Evolutionary conservation across 2,113 vertebrate species (phyloP).

Genomic region (Naja naja): DNA sequence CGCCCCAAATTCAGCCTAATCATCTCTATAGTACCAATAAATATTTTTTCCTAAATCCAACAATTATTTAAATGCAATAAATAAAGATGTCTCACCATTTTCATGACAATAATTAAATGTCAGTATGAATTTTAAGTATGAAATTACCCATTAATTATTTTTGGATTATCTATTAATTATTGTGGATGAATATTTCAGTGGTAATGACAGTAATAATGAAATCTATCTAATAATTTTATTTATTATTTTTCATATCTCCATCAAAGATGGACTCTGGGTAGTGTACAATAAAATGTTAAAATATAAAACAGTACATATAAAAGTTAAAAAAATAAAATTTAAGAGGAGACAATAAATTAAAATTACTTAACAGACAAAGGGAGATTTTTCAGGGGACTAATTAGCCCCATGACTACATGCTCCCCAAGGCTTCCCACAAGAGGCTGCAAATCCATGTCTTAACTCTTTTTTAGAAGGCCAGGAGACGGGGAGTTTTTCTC

Average conservation of each 20-base stretch:
- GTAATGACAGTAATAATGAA: background rate
- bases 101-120: background rate
- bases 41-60: background rate
- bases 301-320: background rate
- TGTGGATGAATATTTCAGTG: background rate
- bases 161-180: background rate
- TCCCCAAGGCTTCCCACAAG: background rate
- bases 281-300: background rate
- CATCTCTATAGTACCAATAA: too few relatives aligned
- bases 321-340: background rate
- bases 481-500: background rate
- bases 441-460: background rate
- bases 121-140: background rate
- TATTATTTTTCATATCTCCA: background rate
- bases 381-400: background rate
- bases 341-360: background rate
- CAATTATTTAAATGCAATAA: background rate
- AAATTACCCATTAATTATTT: background rate
- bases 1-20: too few relatives aligned
- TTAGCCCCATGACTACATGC: background rate
- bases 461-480: background rate
- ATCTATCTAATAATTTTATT: background rate
- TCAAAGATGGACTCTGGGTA: background rate
- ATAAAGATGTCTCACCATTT: background rate
- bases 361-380: background rate